phyloP scores from a whole-genome alignment of 2,113 vertebrate genomes.

The Guaruba guarouba region DNA sequence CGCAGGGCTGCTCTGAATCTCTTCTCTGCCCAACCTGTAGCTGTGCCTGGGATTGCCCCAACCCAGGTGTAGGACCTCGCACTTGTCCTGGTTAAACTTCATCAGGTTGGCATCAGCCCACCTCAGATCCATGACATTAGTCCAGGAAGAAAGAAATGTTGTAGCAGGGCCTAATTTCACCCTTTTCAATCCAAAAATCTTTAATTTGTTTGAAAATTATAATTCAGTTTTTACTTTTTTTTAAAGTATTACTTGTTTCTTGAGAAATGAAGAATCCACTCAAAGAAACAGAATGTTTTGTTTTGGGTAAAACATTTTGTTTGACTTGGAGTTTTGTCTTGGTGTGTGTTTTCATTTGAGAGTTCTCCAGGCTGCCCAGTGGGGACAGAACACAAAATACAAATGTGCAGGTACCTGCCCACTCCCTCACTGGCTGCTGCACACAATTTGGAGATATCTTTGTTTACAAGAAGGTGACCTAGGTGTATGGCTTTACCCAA shows the following conservation, averaged over 20 bases:
- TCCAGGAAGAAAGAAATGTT: not conserved
- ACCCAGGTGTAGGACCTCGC: no score
- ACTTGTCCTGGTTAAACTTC: no score
- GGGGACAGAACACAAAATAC: not conserved
- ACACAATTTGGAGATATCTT: not conserved
- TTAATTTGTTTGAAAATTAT: not conserved
- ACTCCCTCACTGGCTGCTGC: not conserved
- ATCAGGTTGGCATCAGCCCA: no score
- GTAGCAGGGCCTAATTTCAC: not conserved
- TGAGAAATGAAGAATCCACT: not conserved
- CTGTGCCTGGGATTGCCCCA: no score
- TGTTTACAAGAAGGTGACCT: not conserved
- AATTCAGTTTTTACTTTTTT: not conserved
- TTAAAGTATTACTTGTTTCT: not conserved
- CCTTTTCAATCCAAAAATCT: not conserved
- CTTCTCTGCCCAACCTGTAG: no score
- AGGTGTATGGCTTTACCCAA: not conserved
- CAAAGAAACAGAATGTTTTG: not conserved
- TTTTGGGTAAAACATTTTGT: not conserved
- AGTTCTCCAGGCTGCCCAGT: not conserved
- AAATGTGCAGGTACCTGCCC: fast-evolving
- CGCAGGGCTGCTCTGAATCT: no score
- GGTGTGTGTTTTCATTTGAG: not conserved
- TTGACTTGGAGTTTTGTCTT: not conserved
- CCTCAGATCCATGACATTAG: not conserved